Conservation (phyloP, 2,797 vertebrate species). For the Cryptoblepharus egeriae region DNA sequence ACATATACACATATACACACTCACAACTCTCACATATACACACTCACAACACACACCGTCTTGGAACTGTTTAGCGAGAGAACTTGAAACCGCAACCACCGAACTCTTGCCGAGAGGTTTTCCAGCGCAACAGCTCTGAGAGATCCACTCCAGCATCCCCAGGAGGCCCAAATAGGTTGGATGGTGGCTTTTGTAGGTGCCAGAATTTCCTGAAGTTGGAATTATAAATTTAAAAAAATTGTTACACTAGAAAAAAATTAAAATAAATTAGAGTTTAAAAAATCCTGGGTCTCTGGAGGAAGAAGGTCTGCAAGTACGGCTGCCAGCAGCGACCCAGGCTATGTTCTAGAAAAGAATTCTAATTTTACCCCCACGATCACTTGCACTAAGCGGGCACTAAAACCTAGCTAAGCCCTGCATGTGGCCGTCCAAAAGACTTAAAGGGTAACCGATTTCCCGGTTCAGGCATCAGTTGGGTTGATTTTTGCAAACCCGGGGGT, state of each 20-base stretch:
- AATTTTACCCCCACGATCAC: conserved; percentile 44
- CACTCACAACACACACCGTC: no score
- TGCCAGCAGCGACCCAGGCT: not conserved
- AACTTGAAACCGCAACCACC: not conserved
- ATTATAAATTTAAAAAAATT: no score
- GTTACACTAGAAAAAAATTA: conserved; percentile 8
- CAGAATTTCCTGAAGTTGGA: not conserved
- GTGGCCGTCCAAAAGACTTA: conserved; percentile 19
- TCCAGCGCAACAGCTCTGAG: not conserved
- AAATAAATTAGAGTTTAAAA: conserved; percentile 31
- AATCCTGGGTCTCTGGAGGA: conserved; percentile 4
- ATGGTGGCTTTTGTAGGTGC: conserved; percentile 14
- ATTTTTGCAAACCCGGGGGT: no score
- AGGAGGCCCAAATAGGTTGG: conserved; percentile 55
- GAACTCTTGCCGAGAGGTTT: not conserved
- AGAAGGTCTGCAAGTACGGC: conserved; percentile 30
- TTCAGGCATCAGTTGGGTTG: no score
- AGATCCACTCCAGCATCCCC: conserved; percentile 26
- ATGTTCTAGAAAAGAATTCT: conserved; percentile 48
- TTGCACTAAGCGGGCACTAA: conserved; percentile 59
- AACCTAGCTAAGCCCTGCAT: conserved; percentile 61
- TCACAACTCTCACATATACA: no score
- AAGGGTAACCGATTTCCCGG: not conserved
- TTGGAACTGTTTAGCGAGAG: not conserved
- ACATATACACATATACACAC: no score